phyloP scores from a whole-genome alignment of 92 coral and sea anemone genomes.

The Palythoa caribaeorum region DNA sequence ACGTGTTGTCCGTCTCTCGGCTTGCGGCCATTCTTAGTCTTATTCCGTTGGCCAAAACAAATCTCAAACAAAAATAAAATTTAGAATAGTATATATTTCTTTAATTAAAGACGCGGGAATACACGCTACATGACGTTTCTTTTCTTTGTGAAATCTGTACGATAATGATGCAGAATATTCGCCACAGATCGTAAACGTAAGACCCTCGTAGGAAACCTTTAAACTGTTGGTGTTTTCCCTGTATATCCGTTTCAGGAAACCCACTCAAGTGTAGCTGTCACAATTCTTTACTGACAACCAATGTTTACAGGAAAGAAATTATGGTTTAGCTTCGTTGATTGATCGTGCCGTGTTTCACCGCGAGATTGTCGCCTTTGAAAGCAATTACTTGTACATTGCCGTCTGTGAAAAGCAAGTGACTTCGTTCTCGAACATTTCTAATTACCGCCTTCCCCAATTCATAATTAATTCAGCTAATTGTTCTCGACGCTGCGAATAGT shows the following conservation, averaged over 20 bases:
- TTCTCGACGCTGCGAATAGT: conserved; percentile 32
- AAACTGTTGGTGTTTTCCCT: conserved; percentile 17
- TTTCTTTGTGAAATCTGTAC: neutral
- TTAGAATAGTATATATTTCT: conserved; percentile 17
- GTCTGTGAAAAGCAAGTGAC: conserved; percentile 18
- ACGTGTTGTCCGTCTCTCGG: conserved; percentile 30
- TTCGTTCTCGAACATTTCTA: conserved; percentile 25
- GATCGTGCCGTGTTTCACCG: neutral
- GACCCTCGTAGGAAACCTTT: neutral
- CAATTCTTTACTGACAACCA: conserved; percentile 37
- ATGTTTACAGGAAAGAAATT: conserved; percentile 47
- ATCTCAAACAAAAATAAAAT: conserved; percentile 3
- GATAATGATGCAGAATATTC: conserved; percentile 7
- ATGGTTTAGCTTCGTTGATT: conserved; percentile 22
- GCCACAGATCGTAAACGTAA: neutral
- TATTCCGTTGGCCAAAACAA: conserved; percentile 10
- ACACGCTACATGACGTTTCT: conserved; percentile 28
- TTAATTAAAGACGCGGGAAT: conserved; percentile 13
- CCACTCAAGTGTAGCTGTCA: conserved; percentile 50
- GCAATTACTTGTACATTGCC: conserved; percentile 31
- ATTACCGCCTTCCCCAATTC: conserved; percentile 32
- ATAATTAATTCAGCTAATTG: conserved; percentile 45
- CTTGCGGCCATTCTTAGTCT: conserved; percentile 22
- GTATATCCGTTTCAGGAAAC: conserved; percentile 35
- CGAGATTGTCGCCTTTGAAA: conserved; percentile 23